Evolutionary conservation across 2,113 vertebrate species (phyloP).

Genomic region (Hemicordylus capensis): DNA sequence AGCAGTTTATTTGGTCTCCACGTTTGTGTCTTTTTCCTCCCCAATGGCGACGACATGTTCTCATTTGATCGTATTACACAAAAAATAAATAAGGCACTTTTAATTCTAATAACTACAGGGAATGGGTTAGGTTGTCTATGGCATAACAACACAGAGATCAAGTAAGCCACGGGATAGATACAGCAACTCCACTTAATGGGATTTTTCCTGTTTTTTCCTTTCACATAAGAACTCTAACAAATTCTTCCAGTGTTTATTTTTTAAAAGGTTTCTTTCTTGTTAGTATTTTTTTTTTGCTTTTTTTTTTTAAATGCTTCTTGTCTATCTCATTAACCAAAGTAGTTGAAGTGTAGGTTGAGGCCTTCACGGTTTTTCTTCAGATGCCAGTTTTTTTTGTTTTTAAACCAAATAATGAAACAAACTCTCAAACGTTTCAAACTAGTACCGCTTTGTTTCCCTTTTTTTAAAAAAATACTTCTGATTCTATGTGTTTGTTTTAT

Average conservation of each 20-base stretch:
- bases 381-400: too few species aligned
- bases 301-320: slow-evolving; percentile 64
- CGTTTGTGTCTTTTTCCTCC: slow-evolving; percentile 55
- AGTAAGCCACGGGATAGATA: slow-evolving; percentile 77
- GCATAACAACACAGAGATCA: slow-evolving; percentile 76
- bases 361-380: slow-evolving; percentile 76
- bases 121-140: slow-evolving; percentile 73
- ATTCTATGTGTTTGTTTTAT: slow-evolving; percentile 58
- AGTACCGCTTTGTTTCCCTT: slow-evolving; percentile 75
- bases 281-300: slow-evolving; percentile 42
- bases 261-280: slow-evolving; percentile 63
- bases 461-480: slow-evolving; percentile 59
- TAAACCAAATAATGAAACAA: slow-evolving; percentile 66
- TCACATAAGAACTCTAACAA: slow-evolving; percentile 93
- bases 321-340: slow-evolving; percentile 79
- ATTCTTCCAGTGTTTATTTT: slow-evolving; percentile 98
- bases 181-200: slow-evolving; percentile 80
- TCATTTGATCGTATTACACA: slow-evolving; percentile 76
- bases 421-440: slow-evolving; percentile 77
- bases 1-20: slow-evolving; percentile 79
- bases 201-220: slow-evolving; percentile 87
- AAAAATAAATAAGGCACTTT: slow-evolving; percentile 85
- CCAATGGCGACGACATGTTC: slow-evolving; percentile 75
- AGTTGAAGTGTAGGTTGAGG: slow-evolving; percentile 75
- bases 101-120: slow-evolving; percentile 74